Evolutionary conservation across 2,113 vertebrate species (phyloP), one percentile per base, ranked within the genome.

Genomic region (Cryptotis parvus): DNA sequence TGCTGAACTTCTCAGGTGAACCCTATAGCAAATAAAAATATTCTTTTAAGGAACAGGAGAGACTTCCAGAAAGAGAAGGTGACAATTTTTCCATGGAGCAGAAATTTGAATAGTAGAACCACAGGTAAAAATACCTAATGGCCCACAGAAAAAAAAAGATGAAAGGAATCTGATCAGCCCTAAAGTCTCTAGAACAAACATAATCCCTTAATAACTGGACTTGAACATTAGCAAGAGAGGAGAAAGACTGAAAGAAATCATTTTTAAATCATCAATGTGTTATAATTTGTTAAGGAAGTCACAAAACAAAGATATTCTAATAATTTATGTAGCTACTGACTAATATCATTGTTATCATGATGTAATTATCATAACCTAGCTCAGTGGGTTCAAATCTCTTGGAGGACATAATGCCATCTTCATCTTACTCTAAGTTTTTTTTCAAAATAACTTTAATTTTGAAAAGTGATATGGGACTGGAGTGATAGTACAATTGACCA

Each of bases 171-270:
- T 18, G 24, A 68, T 10, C 39, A 45, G 45, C n/a, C 20, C 9
- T 18, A 49, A 63, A 29, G 14, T 22, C 27, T 4, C 45, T 8
- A 7, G n/a, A n/a, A n/a, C n/a, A n/a, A n/a, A n/a, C n/a, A n/a
- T n/a, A n/a, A n/a, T n/a, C n/a, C n/a, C n/a, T 12, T 11, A 2
- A 4, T 9, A 45, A 31, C 33, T 3, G 22, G 7, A 61, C 70
- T 3, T 1, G 5, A 2, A 12, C 20, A 12, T 9, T 20, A 75
- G 4, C 33, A 31, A 5, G 12, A 49, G 1, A 4, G 15, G 0
- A 73, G 15, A 4, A 58, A 20, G 16, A 20, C 55, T 8, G 75
- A 78, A 45, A 68, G 27, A 83, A 16, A 12, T n/a, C 39, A n/a
- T 69, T 43, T 74, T 33, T 7, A 49, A 2, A 18, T 80, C 24